Evolutionary conservation across 2,888 invertebrate genomes (phyloP).

Genomic region (Apamea sordens): DNA sequence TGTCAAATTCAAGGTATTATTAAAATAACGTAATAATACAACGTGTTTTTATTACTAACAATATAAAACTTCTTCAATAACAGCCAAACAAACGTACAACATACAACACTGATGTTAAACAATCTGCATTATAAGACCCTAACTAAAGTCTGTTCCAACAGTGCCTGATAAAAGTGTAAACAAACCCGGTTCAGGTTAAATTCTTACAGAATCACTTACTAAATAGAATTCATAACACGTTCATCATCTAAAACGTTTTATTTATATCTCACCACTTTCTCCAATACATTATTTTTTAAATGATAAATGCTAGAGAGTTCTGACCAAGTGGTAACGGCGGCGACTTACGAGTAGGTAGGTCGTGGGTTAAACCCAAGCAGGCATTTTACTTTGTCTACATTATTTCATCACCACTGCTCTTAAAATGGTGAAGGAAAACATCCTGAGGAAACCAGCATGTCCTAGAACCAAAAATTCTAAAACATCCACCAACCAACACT

Average conservation of each 20-base stretch:
- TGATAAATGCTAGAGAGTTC: no score
- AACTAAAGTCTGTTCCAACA: neutral
- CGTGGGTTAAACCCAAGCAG: no score
- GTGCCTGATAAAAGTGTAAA: neutral
- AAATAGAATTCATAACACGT: neutral
- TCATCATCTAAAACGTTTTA: neutral
- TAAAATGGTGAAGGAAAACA: no score
- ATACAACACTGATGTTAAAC: neutral
- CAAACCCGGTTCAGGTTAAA: neutral
- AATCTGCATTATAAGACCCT: neutral
- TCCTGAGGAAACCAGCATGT: no score
- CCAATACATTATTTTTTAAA: no score
- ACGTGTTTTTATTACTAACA: slow-evolving; percentile 19
- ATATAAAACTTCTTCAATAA: neutral
- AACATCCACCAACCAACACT: no score
- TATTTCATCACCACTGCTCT: no score
- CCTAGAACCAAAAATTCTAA: no score
- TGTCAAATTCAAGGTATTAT: neutral
- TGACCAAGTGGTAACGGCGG: no score
- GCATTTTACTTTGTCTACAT: no score
- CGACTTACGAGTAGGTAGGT: no score
- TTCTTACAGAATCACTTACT: neutral
- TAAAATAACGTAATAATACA: neutral
- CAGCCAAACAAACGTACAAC: neutral
- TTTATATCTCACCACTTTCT: neutral